These are phyloP conservation scores for Margarornis squamiger DNA, from an alignment of 2,797 vertebrate species.

Conservation along the genomic window DNA sequence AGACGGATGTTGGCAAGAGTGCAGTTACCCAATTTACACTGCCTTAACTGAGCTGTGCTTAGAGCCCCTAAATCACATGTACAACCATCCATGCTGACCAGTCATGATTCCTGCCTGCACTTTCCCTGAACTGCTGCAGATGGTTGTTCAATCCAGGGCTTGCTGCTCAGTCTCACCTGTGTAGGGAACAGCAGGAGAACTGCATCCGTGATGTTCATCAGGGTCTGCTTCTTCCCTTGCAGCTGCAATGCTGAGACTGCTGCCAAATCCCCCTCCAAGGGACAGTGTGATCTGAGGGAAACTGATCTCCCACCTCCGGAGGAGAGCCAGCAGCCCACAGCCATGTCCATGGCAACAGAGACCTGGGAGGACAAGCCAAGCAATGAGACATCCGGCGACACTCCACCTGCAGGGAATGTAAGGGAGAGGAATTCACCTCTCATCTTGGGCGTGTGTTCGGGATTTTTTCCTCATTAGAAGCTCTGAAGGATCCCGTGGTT, in stretches of 20 bases:
- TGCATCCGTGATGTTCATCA: neutral
- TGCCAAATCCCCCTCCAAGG: conserved; percentile 78
- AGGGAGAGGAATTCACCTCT: conserved; percentile 61
- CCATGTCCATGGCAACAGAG: conserved; percentile 83
- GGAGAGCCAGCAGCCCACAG: conserved; percentile 77
- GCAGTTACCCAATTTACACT: neutral
- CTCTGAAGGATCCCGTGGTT: neutral
- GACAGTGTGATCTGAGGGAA: conserved; percentile 81
- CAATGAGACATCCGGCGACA: conserved; percentile 47
- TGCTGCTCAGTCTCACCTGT: neutral
- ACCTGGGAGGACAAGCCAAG: conserved; percentile 80
- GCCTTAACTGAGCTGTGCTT: neutral
- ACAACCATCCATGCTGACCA: neutral
- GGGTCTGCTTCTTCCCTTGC: conserved; percentile 44
- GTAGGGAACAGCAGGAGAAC: neutral
- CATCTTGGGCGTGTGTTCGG: neutral
- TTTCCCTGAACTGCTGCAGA: neutral
- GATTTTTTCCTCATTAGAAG: neutral
- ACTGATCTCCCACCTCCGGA: conserved; percentile 77
- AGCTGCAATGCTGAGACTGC: conserved; percentile 89
- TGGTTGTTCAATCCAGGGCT: neutral
- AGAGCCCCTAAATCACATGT: neutral
- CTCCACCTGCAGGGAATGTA: conserved; percentile 80
- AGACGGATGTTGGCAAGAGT: neutral
- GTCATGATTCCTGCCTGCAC: neutral